Percentiles rank a stretch among this genome's conserved stretches.
Evolutionary conservation across 2,888 invertebrate species (phyloP).

Genomic region (Thumatha senex): DNA sequence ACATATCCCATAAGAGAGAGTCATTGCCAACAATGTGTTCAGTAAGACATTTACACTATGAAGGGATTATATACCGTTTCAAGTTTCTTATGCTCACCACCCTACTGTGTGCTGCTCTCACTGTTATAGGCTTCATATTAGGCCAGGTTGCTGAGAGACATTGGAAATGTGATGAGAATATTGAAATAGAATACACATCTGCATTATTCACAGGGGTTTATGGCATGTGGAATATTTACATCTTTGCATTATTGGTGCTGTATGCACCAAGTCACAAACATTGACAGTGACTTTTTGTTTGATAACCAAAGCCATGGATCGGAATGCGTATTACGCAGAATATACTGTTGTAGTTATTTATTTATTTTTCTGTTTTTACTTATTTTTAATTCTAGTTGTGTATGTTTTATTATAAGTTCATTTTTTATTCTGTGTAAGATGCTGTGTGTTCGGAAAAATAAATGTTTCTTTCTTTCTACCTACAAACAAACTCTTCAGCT

Average conservation of each 20-base stretch:
- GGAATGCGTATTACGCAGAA: no score
- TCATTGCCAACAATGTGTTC: conserved; percentile 96
- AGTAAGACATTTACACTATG: conserved; percentile 95
- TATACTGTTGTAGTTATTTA: no score
- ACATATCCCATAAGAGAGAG: conserved; percentile 94
- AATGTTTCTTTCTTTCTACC: no score
- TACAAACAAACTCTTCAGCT: no score
- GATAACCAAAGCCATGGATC: no score
- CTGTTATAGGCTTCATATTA: conserved; percentile 96
- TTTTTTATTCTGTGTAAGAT: no score
- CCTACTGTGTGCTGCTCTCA: conserved; percentile 95
- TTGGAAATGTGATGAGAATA: conserved; percentile 97
- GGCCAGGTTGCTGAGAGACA: conserved; percentile 97
- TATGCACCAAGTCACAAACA: conserved; percentile 98
- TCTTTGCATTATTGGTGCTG: conserved; percentile 95
- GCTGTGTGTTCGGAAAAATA: no score
- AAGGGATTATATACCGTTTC: conserved; percentile 98
- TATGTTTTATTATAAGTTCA: no score
- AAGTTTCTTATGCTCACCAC: conserved; percentile 98
- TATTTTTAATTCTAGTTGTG: no score
- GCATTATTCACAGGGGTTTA: conserved; percentile 99
- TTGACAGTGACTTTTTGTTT: no score
- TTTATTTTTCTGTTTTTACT: no score
- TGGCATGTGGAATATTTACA: conserved; percentile 99
- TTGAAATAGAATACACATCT: conserved; percentile 95